Evolutionary conservation across 2,888 invertebrate genomes (phyloP), one percentile per base, ranked within the genome.

Genomic region (Andrena haemorrhoa): DNA sequence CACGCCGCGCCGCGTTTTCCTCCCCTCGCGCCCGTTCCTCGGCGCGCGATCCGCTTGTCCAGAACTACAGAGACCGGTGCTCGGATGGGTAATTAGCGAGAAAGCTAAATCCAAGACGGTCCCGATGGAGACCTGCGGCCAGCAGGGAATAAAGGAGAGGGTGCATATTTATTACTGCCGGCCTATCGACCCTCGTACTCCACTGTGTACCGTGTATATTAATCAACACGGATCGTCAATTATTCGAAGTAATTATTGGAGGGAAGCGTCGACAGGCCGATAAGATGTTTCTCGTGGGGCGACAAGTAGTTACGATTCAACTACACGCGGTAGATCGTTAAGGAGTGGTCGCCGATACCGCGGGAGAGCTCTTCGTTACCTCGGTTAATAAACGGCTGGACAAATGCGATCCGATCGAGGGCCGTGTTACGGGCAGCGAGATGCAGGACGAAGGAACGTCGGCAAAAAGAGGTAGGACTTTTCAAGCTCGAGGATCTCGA

Each of bases 221-320:
- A 80, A 82, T 82, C 75, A 82, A 74, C 69, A 69, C 8, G 33
- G 12, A 51, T 65, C 69, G 74, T 53, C 81, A 75, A 80, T 82
- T 80, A 80, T 80, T 71, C 65, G 29, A 26, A 61, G 80, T 79
- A 82, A 82, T 82, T 80, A 80, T 80, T 66, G 66, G 66, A 71
- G 65, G 80, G 69, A 74, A 49, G 81, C 71, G 64, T 64, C 80
- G 76, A 69, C 72, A 41, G 63, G 8, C 60, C 66, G 77, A 71
- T 76, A 65, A 68, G 82, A 71, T 75, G 82, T 81, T 81, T 68
- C 82, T 75, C 75, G 49, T 29, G 41, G 23, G 68, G 76, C 71
- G 82, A 82, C 82, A 73, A 82, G 82, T 60, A 58, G 71, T 82
- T 69, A 82, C 76, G 68, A 72, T 76, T 76, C 72, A 35, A 33